Evolutionary conservation across 53 echinoderm and acorn worm genomes (phyloP), one percentile per base, ranked within the genome.

Genomic region (Actinopyga echinites): DNA sequence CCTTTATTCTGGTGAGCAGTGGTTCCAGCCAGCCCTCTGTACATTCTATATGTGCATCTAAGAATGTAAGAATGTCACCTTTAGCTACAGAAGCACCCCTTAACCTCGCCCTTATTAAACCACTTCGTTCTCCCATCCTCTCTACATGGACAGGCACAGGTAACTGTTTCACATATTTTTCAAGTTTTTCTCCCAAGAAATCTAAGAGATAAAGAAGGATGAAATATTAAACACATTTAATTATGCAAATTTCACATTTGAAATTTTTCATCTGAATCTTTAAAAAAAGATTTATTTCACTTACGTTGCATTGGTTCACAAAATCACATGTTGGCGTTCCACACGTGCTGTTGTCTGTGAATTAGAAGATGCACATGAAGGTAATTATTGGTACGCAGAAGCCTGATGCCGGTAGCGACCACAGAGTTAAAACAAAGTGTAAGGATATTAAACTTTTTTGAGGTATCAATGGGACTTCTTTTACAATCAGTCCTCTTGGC

Each of bases 31-130:
- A 99, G 8, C 99, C 94, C 45, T 84, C 89, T 11, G 99, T 95
- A 67, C 99, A 99, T 75, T 99, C 99, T 88, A 95, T 95, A 62
- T 95, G 94, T 13, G 95, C 99, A 66, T 99, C 99, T 12, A 99
- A 86, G 75, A 97, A 99, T 4, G 95, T 99, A 43, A 99, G 28
- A 52, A 99, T 95, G 0, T 92, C 83, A 10, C 99, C 99, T 59
- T 90, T 99, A 66, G 99, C 94, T 0, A 95, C 95, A 6, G 94
- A 88, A 17, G 95, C 99, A 52, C 95, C 99, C 40, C 94, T 63
- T 6, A 99, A 88, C 32, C 99, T 82, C 19, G 95, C 95, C 60
- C 99, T 67, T 66, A 99, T 99, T 0, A 95, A 84, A 75, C 99
- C 99, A 60, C 99, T 99, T 81, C 99, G 80, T 26, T 92, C 92